Evolutionary conservation across 2,113 vertebrate species (phyloP).

Genomic region (Amblyopsis rosae): DNA sequence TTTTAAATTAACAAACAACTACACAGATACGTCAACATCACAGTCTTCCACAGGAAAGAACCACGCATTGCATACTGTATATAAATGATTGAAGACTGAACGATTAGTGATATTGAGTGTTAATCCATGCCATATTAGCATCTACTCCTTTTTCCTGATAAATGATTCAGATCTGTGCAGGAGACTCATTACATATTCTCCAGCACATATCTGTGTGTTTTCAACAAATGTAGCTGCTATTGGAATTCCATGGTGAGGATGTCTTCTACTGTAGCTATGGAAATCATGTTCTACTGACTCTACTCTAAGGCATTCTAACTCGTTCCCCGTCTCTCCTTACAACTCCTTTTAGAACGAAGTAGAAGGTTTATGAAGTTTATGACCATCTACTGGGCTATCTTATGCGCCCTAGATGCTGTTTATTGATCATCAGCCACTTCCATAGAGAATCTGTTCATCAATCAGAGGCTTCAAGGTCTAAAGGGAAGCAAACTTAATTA

Average conservation of each 20-base stretch:
- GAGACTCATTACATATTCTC: conserved; percentile 3
- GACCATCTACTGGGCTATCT: conserved; percentile 11
- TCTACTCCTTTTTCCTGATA: conserved; percentile 18
- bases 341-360: neutral
- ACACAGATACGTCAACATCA: no score
- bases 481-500: conserved; percentile 30
- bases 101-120: neutral
- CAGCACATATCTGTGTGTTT: conserved; percentile 22
- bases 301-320: conserved; percentile 1
- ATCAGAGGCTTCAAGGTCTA: neutral
- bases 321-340: neutral
- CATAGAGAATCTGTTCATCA: neutral
- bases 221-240: conserved; percentile 39
- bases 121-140: neutral
- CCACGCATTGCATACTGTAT: no score
- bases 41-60: no score
- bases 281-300: conserved; percentile 19
- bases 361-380: conserved; percentile 15
- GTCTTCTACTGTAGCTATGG: conserved; percentile 17
- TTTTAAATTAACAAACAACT: no score
- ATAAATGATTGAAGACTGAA: neutral
- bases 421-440: conserved; percentile 40
- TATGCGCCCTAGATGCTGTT: conserved; percentile 39
- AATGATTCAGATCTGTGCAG: conserved; percentile 22
- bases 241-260: conserved; percentile 26